phyloP scores from a whole-genome alignment of 2,113 vertebrate species.

The Coracopsis vasa region DNA sequence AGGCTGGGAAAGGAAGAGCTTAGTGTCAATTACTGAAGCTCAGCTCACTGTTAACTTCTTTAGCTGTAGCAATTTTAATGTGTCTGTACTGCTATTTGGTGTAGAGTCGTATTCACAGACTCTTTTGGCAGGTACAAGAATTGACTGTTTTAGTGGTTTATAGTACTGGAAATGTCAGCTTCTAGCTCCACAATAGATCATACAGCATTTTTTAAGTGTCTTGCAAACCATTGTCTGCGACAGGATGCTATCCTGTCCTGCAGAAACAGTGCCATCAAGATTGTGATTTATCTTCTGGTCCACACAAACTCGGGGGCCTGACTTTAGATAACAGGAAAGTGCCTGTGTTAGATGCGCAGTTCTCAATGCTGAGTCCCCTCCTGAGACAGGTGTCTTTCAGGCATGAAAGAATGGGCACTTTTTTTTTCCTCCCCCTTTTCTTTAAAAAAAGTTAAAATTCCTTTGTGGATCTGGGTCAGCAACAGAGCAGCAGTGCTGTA shows the following conservation, averaged over 20 bases:
- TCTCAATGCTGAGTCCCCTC: background rate
- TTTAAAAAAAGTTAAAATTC: background rate
- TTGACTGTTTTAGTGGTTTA: background rate
- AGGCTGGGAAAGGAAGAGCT: background rate
- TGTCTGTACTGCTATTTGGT: background rate
- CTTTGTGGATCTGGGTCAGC: background rate
- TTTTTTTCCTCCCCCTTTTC: background rate
- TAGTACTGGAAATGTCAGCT: background rate
- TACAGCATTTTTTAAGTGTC: background rate
- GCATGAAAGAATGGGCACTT: background rate
- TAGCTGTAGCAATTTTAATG: background rate
- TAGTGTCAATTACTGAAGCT: background rate
- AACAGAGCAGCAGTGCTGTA: background rate
- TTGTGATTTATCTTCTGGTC: background rate
- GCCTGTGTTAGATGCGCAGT: background rate
- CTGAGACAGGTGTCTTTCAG: background rate
- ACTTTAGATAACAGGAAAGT: background rate
- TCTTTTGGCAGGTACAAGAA: rapidly evolving
- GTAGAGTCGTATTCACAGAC: background rate
- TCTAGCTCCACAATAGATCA: background rate
- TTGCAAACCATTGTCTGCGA: background rate
- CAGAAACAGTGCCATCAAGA: background rate
- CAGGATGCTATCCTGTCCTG: background rate
- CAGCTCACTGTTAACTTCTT: background rate
- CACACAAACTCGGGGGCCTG: background rate